Evolutionary conservation across 64 coral and sea anemone genomes (phyloP).

Genomic region (Porites australiensis): DNA sequence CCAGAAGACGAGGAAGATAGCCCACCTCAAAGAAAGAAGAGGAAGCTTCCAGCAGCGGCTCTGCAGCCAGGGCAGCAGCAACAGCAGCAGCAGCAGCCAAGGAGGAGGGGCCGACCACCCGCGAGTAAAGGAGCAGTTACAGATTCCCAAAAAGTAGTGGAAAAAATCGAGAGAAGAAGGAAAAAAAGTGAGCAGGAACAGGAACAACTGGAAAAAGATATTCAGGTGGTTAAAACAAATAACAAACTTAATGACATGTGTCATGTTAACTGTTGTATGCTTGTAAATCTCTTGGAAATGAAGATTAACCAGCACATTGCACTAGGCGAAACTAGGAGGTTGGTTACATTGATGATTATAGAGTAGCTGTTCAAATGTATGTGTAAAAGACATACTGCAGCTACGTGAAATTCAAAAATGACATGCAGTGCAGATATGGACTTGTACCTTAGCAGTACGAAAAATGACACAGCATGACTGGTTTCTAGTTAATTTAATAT

Average conservation of each 20-base stretch:
- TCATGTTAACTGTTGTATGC: no score
- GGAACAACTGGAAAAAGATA: conserved; percentile 25
- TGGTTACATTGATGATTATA: no score
- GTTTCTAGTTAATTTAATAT: no score
- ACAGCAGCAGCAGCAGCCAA: neutral
- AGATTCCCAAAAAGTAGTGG: neutral
- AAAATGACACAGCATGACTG: no score
- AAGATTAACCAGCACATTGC: no score
- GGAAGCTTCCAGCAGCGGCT: neutral
- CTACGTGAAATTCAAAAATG: no score
- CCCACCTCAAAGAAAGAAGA: conserved; percentile 23
- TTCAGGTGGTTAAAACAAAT: neutral
- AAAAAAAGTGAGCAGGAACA: conserved; percentile 35
- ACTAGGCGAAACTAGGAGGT: no score
- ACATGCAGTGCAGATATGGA: no score
- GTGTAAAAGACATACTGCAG: no score
- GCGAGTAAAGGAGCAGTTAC: neutral
- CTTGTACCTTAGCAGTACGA: no score
- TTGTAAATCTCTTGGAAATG: no score
- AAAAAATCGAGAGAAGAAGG: conserved; percentile 34
- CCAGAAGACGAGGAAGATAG: conserved; percentile 16
- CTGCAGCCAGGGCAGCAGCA: neutral
- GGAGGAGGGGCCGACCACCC: conserved; percentile 23
- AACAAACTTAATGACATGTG: neutral
- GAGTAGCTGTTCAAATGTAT: no score